phyloP scores from a whole-genome alignment of 1,140 invertebrate species.

The Halotydeus destructor region DNA sequence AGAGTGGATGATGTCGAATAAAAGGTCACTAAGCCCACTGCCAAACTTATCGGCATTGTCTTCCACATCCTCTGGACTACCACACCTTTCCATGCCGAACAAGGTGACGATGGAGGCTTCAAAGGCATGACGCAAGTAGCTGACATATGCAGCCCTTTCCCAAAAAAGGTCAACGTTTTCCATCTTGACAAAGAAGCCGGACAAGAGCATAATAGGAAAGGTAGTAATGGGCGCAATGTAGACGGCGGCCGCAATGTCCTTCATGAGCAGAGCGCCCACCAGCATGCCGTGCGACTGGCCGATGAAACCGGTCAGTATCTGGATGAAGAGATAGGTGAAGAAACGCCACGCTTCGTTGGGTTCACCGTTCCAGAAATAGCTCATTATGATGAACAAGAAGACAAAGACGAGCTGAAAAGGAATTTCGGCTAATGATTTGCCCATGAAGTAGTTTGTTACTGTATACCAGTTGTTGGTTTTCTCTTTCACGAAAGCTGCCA shows the following conservation, averaged over 20 bases:
- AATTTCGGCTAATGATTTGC: slow-evolving; percentile 83
- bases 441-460: slow-evolving; percentile 80
- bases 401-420: slow-evolving; percentile 83
- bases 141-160: slow-evolving; percentile 67
- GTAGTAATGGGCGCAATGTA: slow-evolving; percentile 71
- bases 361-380: slow-evolving; percentile 86
- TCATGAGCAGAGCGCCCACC: slow-evolving; percentile 45
- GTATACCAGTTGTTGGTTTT: slow-evolving; percentile 97
- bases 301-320: slow-evolving; percentile 66
- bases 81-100: slow-evolving; percentile 52
- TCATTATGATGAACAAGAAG: slow-evolving; percentile 69
- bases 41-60: too few relatives aligned
- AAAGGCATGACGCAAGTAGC: slow-evolving; percentile 75
- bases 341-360: slow-evolving; percentile 49
- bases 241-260: slow-evolving; percentile 34
- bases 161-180: slow-evolving; percentile 74
- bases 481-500: slow-evolving; percentile 52
- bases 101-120: slow-evolving; percentile 71
- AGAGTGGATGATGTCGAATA: too few relatives aligned
- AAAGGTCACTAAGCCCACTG: too few relatives aligned
- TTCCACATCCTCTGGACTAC: too few relatives aligned
- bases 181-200: slow-evolving; percentile 80
- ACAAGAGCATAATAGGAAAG: slow-evolving; percentile 72
- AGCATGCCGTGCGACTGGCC: slow-evolving; percentile 76
- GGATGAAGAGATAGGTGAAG: slow-evolving; percentile 63